Base-by-base conservation (phyloP, 2,888 invertebrate species). In the Lottia gigantea region DNA sequence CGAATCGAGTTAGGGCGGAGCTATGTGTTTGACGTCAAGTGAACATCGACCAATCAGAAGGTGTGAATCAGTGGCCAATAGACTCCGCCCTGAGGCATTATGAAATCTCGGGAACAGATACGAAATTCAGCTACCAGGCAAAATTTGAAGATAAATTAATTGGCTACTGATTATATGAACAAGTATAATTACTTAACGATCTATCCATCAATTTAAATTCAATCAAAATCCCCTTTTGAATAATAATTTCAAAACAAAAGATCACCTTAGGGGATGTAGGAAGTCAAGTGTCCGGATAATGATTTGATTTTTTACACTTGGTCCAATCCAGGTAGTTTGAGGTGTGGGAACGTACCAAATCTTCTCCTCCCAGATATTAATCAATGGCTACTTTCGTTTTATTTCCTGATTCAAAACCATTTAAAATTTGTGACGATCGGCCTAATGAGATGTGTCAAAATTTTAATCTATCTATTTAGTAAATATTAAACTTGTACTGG, bases 101-200 rank as follows among this genome's bases (percentile, higher is more conserved):
- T 55, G 23, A 55, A 23, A 11, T 23, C 19, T 55, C 19, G 55
- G 23, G 55, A 55, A 40, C 23, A 23, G 55, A 19, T 55, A 55
- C 55, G 8, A 55, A 14, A 23, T 23, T 23, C 23, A 11, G 19
- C 55, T 55, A 55, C 55, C 55, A 55, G 55, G 55, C 55, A 55
- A 19, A 55, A 23, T 23, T 55, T 55, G 55, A 23, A 55, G 55
- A 55, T 55, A 55, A 55, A 55, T 55, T 55, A 55, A 55, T 55
- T 55, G 19, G 14, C 19, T 55, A 23, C 23, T 55, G 55, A 55
- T 55, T 23, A 55, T 23, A 19, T 55, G 55, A 19, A 55, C 19
- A 55, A 55, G 14, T 55, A 55, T 55, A 55, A 55, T 55, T 55
- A 23, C 55, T 55, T 55, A 55, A 55, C 55, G 55, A 55, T 19